phyloP scores from a whole-genome alignment of 2,797 vertebrate species.

The Ctenopoma kingsleyae region DNA sequence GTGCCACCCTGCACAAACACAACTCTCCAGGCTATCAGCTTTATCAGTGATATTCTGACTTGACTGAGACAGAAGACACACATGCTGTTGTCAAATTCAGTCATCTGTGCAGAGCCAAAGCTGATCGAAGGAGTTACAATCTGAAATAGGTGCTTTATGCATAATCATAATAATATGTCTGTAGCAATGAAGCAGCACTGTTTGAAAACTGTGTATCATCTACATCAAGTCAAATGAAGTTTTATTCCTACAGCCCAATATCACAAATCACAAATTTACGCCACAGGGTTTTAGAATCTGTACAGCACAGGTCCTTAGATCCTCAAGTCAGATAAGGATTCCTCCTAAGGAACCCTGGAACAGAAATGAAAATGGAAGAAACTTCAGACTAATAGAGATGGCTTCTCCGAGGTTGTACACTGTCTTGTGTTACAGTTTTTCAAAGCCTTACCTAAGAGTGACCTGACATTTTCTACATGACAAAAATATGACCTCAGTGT shows the following conservation, averaged over 20 bases:
- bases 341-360: no score
- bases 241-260: background rate
- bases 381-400: no score
- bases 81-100: constrained; percentile 23
- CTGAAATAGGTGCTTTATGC: constrained; percentile 40
- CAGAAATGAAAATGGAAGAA: no score
- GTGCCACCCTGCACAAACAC: constrained; percentile 30
- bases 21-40: constrained; percentile 23
- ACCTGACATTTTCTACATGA: constrained; percentile 18
- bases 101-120: constrained; percentile 22
- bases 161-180: constrained; percentile 6
- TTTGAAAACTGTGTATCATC: constrained; percentile 7
- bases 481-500: constrained; percentile 3
- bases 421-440: background rate
- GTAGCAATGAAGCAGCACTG: constrained; percentile 2
- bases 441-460: background rate
- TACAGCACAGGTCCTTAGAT: background rate
- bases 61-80: constrained; percentile 16
- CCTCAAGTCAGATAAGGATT: no score
- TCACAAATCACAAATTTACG: background rate
- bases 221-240: background rate
- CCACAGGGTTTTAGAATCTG: background rate
- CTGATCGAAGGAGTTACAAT: constrained; percentile 51
- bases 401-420: no score
- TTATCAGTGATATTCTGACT: constrained; percentile 21